Base-by-base conservation (phyloP, 2,888 invertebrate species). In the Argyra leucocephala region DNA sequence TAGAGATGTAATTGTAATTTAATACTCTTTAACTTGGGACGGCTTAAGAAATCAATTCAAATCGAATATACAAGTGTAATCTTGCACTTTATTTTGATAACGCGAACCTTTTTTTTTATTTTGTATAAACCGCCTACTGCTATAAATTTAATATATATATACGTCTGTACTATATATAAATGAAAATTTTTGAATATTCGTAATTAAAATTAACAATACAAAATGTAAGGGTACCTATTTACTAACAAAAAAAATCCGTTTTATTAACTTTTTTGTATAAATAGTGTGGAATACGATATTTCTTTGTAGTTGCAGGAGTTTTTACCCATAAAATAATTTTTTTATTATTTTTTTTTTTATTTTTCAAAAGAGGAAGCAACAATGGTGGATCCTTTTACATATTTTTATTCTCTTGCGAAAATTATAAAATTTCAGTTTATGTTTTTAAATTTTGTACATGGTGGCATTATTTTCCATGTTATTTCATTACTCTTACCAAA, bases 41-140 rank as follows among this genome's bases (percentile, higher is more conserved):
- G 18, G n/a, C 48, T 48, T 48, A 1, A 48, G 12, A 48, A 48
- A 48, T 48, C 48, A 48, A 48, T 15, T 48, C 48, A n/a, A 31
- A 18, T 48, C n/a, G 48, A 5, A 15, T 48, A 48, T 48, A 48
- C 48, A 48, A 48, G 48, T 15, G 48, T 48, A 18, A 48, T 18
- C 1, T 48, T 18, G n/a, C 18, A 18, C 37, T 15, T 48, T 48
- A 48, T 18, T 48, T n/a, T n/a, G n/a, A 48, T 1, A 48, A 48
- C 48, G 48, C 12, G 48, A n/a, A 48, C 18, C 48, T 48, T 48
- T 48, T 48, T 31, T 48, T 48, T 48, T n/a, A n/a, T n/a, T n/a
- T n/a, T n/a, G n/a, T n/a, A n/a, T n/a, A 48, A 37, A 48, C 48
- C 48, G 48, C 48, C 48, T 48, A 48, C 48, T n/a, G n/a, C n/a